These are phyloP conservation scores for Gibbula magus DNA, from an alignment of 2,888 invertebrate genomes.

Conservation along the genomic window DNA sequence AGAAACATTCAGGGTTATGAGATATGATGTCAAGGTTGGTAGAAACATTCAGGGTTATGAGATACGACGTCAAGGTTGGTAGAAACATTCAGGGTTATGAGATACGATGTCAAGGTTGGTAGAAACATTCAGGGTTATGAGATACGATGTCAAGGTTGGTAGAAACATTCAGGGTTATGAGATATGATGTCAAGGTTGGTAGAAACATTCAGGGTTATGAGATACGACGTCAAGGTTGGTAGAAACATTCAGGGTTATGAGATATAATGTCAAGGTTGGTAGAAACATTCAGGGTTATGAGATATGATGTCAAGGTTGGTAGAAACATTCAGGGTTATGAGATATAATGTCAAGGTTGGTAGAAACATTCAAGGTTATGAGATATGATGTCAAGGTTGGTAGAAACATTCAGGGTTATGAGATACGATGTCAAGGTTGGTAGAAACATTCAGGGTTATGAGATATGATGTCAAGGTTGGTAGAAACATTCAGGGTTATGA, in stretches of 20 bases:
- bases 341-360: no score
- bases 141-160: not conserved
- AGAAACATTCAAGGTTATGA: not conserved
- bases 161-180: not conserved
- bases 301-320: no score
- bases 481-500: not conserved
- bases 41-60: not conserved
- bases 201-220: not conserved
- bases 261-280: no score
- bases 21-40: no score
- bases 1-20: not conserved
- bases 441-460: not conserved
- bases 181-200: no score
- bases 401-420: not conserved
- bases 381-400: no score
- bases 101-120: not conserved
- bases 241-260: not conserved
- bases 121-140: not conserved
- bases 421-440: not conserved
- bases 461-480: no score
- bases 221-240: not conserved
- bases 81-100: not conserved
- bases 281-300: not conserved
- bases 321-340: not conserved
- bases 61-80: not conserved